Evolutionary conservation across 2,797 vertebrate genomes (phyloP).

Genomic region (Pempheris klunzingeri): DNA sequence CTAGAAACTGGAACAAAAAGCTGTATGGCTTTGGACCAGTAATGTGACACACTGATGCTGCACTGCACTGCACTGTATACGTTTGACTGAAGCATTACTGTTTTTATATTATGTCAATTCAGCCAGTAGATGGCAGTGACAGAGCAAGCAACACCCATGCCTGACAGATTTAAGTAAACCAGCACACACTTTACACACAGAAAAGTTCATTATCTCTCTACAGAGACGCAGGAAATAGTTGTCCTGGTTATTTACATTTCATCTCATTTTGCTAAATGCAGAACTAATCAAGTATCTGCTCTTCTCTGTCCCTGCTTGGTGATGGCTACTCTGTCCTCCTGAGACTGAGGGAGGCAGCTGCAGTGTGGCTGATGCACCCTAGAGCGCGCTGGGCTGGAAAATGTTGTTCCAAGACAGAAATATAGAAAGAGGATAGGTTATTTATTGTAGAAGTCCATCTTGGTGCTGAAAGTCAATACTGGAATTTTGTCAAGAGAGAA

Average conservation of each 20-base stretch:
- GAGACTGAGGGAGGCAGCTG: constrained; percentile 50
- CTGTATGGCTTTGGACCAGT: constrained; percentile 3
- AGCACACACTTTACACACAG: constrained; percentile 3
- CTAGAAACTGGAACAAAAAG: constrained; percentile 8
- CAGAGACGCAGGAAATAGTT: constrained; percentile 1
- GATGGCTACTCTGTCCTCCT: constrained; percentile 16
- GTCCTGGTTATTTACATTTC: constrained; percentile 13
- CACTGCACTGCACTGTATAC: not conserved
- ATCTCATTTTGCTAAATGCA: constrained; percentile 22
- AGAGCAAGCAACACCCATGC: constrained; percentile 65
- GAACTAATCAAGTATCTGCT: constrained; percentile 29
- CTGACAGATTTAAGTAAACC: constrained; percentile 12
- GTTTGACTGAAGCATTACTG: not conserved
- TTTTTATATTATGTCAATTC: constrained; percentile 26
- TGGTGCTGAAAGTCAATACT: constrained; percentile 33
- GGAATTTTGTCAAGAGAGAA: constrained; percentile 33
- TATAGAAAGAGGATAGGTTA: constrained; percentile 24
- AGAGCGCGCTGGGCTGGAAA: constrained; percentile 46
- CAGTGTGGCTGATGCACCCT: constrained; percentile 39
- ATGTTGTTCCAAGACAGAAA: constrained; percentile 47
- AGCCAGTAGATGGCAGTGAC: constrained; percentile 83
- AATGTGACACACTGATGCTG: constrained; percentile 4
- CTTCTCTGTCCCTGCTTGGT: constrained; percentile 1
- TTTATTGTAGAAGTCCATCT: constrained; percentile 23
- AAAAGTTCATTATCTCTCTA: constrained; percentile 14